Conservation (phyloP, 2,113 vertebrate species). For the Poicephalus gulielmi region DNA sequence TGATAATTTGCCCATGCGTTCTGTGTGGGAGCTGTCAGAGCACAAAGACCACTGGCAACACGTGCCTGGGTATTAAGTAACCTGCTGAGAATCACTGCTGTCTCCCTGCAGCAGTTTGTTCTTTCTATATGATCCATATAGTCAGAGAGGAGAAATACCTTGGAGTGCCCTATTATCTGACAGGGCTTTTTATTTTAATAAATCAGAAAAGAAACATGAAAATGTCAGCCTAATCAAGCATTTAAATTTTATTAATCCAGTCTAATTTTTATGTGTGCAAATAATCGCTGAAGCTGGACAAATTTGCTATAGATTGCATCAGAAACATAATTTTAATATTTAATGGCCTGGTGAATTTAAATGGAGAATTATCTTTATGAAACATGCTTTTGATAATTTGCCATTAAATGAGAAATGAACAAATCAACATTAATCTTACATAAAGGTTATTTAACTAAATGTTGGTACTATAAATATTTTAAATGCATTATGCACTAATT, state of each 20-base stretch:
- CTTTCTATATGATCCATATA: background rate
- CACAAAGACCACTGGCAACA: background rate
- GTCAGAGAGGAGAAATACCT: background rate
- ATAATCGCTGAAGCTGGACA: conserved; percentile 82
- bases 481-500: conserved; percentile 73
- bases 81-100: background rate
- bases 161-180: background rate
- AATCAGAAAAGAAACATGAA: conserved; percentile 80
- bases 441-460: conserved; percentile 78
- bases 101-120: background rate
- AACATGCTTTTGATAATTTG: conserved; percentile 77
- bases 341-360: conserved; percentile 80
- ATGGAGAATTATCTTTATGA: conserved; percentile 82
- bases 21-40: background rate
- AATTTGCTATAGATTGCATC: conserved; percentile 80
- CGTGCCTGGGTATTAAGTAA: background rate
- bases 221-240: conserved; percentile 84
- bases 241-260: conserved; percentile 84
- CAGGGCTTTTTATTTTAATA: conserved; percentile 79
- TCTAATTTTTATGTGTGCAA: conserved; percentile 80
- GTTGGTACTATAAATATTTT: conserved; percentile 76
- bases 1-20: background rate
- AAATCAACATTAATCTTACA: conserved; percentile 78
- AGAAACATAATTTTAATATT: conserved; percentile 84
- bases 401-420: conserved; percentile 77